Evolutionary conservation across 2,113 vertebrate genomes (phyloP).

Genomic region (Apaloderma vittatum): DNA sequence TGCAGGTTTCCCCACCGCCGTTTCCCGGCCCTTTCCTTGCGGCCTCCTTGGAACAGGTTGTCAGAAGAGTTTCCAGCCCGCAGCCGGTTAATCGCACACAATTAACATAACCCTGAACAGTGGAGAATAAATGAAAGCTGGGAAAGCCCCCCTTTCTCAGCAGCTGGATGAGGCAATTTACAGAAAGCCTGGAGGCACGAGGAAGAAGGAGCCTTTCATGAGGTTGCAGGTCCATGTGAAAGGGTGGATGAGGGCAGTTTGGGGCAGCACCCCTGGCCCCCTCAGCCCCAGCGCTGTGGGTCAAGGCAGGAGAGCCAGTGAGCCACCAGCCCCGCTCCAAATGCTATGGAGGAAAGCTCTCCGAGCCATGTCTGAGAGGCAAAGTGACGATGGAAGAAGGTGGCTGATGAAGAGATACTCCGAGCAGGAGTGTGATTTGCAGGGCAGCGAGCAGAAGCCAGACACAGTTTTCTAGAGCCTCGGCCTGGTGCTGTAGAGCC

Average conservation of each 20-base stretch:
- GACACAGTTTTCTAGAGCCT: background rate
- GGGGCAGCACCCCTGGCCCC: background rate
- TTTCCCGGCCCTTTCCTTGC: slow-evolving; percentile 3
- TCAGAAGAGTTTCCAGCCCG: slow-evolving; percentile 45
- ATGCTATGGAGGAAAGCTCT: accelerated
- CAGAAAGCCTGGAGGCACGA: background rate
- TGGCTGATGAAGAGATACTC: background rate
- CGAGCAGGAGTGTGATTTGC: background rate
- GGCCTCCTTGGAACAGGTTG: background rate
- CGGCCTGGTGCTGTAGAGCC: background rate
- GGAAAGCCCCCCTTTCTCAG: slow-evolving; percentile 63
- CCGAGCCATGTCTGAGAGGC: accelerated
- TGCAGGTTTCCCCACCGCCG: accelerated
- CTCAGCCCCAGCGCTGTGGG: background rate
- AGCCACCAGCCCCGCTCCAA: background rate
- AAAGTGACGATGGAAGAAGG: background rate
- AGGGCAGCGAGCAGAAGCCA: background rate
- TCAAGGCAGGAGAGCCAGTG: background rate
- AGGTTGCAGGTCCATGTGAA: background rate
- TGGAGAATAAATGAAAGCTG: slow-evolving; percentile 18
- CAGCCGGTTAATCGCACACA: background rate
- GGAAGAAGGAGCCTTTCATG: slow-evolving; percentile 19
- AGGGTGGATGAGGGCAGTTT: background rate
- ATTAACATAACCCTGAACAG: slow-evolving; percentile 45
- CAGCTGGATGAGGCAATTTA: slow-evolving; percentile 44